Percentiles rank a stretch among this genome's conserved stretches.
phyloP scores from a whole-genome alignment of 1,140 invertebrate genomes.

The Magallana gigas region DNA sequence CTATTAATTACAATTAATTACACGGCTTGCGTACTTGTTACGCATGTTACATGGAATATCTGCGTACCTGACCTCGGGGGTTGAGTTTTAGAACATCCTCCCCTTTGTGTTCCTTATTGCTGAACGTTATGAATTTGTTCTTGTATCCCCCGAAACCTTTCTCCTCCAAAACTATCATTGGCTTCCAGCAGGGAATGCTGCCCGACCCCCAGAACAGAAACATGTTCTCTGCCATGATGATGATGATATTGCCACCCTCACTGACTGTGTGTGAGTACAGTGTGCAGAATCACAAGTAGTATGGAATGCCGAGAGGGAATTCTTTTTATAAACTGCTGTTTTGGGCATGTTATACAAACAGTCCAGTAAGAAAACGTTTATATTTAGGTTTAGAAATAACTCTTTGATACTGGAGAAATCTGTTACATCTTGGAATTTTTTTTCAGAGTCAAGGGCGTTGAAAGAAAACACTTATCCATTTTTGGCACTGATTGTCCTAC shows the following conservation, averaged over 20 bases:
- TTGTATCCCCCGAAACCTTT: slow-evolving; percentile 58
- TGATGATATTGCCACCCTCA: too few relatives aligned
- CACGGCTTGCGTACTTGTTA: too few relatives aligned
- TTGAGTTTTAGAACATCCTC: slow-evolving; percentile 62
- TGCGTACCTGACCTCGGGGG: slow-evolving; percentile 61
- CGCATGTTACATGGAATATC: too few relatives aligned
- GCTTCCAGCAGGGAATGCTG: slow-evolving; percentile 64
- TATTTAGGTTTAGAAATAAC: neutral
- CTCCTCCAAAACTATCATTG: slow-evolving; percentile 63
- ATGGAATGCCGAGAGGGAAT: too few relatives aligned
- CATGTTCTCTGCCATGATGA: slow-evolving; percentile 22
- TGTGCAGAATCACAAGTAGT: too few relatives aligned
- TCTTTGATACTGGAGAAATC: neutral
- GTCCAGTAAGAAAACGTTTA: too few relatives aligned
- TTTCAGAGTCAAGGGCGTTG: slow-evolving; percentile 88
- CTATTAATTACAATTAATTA: neutral
- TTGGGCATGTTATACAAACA: slow-evolving; percentile 94
- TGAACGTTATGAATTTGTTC: slow-evolving; percentile 56
- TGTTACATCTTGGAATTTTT: slow-evolving; percentile 37
- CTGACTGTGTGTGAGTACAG: too few relatives aligned
- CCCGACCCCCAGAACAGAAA: slow-evolving; percentile 68
- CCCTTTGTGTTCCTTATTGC: slow-evolving; percentile 62
- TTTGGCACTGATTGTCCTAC: slow-evolving; percentile 91
- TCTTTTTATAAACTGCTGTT: slow-evolving; percentile 83
- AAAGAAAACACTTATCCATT: slow-evolving; percentile 91